phyloP scores from a whole-genome alignment of 2,888 invertebrate genomes.

The Syrphus vitripennis region DNA sequence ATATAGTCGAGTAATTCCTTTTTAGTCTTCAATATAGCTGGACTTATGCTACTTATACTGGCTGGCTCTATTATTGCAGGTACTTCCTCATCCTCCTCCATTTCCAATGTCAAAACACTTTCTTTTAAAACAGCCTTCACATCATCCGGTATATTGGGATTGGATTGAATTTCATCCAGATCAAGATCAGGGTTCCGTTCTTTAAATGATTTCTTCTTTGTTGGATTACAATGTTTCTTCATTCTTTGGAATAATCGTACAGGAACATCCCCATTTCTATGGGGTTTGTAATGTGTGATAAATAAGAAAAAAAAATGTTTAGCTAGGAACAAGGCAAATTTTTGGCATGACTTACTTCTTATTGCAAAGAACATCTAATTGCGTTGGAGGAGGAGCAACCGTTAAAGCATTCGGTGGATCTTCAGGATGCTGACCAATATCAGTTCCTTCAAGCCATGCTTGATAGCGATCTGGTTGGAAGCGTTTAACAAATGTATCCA shows the following conservation, averaged over 20 bases:
- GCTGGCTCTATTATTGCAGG: constrained; percentile 73
- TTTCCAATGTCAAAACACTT: constrained; percentile 78
- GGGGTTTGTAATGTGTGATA: constrained; percentile 85
- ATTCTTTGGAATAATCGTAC: constrained; percentile 77
- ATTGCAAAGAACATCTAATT: constrained; percentile 90
- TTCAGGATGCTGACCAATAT: constrained; percentile 96
- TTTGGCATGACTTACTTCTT: constrained; percentile 85
- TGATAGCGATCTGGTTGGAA: constrained; percentile 94
- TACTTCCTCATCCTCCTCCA: constrained; percentile 77
- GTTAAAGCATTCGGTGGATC: constrained; percentile 87
- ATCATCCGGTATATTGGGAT: constrained; percentile 81
- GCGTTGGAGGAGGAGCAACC: constrained; percentile 91
- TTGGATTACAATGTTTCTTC: constrained; percentile 81
- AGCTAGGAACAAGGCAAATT: constrained; percentile 17
- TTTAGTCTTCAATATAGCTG: constrained; percentile 78
- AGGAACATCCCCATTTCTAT: constrained; percentile 74
- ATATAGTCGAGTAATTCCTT: constrained; percentile 80
- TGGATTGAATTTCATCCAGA: constrained; percentile 80
- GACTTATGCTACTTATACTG: constrained; percentile 74
- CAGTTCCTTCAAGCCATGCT: constrained; percentile 94
- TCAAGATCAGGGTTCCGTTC: constrained; percentile 81
- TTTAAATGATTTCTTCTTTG: constrained; percentile 80
- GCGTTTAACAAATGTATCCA: constrained; percentile 98
- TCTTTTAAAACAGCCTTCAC: constrained; percentile 80
- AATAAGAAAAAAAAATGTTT: constrained; percentile 65